These are phyloP conservation scores for Notodonta dromedarius DNA, from an alignment of 2,888 invertebrate genomes.

Conservation along the genomic window DNA sequence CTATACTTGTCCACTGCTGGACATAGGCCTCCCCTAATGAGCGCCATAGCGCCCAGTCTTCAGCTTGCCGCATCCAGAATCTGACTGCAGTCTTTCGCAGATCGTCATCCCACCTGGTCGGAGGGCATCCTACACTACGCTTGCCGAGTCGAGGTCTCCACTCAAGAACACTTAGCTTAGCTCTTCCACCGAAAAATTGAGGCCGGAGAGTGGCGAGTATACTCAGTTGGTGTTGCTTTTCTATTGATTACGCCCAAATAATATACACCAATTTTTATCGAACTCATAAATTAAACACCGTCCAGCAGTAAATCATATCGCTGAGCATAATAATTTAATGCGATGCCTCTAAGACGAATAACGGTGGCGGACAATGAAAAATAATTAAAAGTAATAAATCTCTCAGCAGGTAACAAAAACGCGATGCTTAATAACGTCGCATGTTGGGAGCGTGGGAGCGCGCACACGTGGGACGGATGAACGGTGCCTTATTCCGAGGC, in stretches of 20 bases:
- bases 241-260: slow-evolving; percentile 7
- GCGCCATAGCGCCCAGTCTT: too few relatives aligned
- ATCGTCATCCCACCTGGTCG: too few relatives aligned
- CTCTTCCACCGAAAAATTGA: too few relatives aligned
- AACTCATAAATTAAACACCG: slow-evolving; percentile 57
- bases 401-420: slow-evolving; percentile 82
- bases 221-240: too few relatives aligned
- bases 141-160: too few relatives aligned
- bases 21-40: too few relatives aligned
- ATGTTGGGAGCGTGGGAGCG: slow-evolving; percentile 73
- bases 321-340: slow-evolving; percentile 75
- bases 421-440: slow-evolving; percentile 82
- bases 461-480: slow-evolving; percentile 45
- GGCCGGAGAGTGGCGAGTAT: too few relatives aligned
- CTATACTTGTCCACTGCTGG: too few relatives aligned
- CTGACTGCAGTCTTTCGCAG: too few relatives aligned
- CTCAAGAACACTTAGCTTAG: too few relatives aligned
- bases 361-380: slow-evolving; percentile 78
- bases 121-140: too few relatives aligned
- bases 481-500: slow-evolving; percentile 44
- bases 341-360: slow-evolving; percentile 70
- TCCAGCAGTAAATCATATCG: slow-evolving; percentile 65
- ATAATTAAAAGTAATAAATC: slow-evolving; percentile 85
- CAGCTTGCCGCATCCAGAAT: too few relatives aligned
- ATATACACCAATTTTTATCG: slow-evolving; percentile 28